phyloP scores from a whole-genome alignment of 2,797 vertebrate species.

The Megalops cyprinoides region DNA sequence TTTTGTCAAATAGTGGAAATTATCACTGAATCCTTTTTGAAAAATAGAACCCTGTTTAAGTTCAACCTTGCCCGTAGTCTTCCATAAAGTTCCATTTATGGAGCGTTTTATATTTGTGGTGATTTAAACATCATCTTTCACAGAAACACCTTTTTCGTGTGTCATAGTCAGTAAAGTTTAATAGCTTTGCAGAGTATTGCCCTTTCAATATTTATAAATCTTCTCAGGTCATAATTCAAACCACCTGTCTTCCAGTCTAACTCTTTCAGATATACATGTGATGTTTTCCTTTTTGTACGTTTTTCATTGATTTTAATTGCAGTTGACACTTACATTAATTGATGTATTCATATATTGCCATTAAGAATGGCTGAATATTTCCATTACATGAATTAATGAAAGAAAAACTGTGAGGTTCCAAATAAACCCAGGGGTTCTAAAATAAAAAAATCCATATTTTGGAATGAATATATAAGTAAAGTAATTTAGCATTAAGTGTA shows the following conservation, averaged over 20 bases:
- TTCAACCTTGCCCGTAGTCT: neutral
- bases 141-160: conserved; percentile 46
- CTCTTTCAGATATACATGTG: neutral
- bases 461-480: no score
- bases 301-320: neutral
- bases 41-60: conserved; percentile 9
- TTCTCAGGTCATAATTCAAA: conserved; percentile 43
- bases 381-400: neutral
- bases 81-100: conserved; percentile 7
- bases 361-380: neutral
- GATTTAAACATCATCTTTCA: conserved; percentile 38
- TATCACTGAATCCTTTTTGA: neutral
- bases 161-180: conserved; percentile 49
- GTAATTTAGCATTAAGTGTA: no score
- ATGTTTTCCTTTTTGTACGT: neutral
- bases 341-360: neutral
- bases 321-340: neutral
- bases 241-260: conserved; percentile 40
- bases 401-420: no score
- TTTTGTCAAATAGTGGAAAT: neutral
- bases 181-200: conserved; percentile 45
- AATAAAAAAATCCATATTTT: no score
- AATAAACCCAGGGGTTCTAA: no score
- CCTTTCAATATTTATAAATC: conserved; percentile 48
- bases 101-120: conserved; percentile 33